Conservation (phyloP, 1,140 invertebrate species). For the Laupala kohalensis region DNA sequence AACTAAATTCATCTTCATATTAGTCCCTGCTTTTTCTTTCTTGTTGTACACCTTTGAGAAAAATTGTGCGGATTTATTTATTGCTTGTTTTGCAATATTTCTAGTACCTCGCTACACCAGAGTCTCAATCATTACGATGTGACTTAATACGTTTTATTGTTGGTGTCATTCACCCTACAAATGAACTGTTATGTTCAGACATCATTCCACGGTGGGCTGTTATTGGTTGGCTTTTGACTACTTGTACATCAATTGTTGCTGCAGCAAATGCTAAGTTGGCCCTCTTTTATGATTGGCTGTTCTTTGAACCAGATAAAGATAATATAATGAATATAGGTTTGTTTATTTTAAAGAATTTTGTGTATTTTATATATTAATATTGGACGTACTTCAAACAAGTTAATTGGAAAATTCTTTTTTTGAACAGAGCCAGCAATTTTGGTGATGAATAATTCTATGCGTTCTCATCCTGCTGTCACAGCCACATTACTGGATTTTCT, state of each 20-base stretch:
- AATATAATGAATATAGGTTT: slow-evolving; percentile 95
- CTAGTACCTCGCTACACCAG: slow-evolving; percentile 91
- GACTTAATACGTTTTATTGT: slow-evolving; percentile 97
- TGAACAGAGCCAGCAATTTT: slow-evolving; percentile 86
- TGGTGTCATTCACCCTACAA: slow-evolving; percentile 93
- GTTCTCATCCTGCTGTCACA: slow-evolving; percentile 88
- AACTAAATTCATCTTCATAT: not conserved
- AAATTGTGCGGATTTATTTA: too few species aligned
- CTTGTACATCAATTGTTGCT: slow-evolving; percentile 86
- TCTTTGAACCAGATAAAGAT: slow-evolving; percentile 89
- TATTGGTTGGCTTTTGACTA: slow-evolving; percentile 93
- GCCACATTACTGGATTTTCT: slow-evolving; percentile 90
- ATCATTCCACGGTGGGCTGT: slow-evolving; percentile 97
- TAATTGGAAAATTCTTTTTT: not conserved
- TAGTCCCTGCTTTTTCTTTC: not conserved
- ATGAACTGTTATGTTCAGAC: slow-evolving; percentile 93
- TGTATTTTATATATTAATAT: not conserved
- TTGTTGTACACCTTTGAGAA: not conserved
- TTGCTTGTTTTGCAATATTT: slow-evolving; percentile 16
- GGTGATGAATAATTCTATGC: slow-evolving; percentile 95
- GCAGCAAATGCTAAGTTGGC: slow-evolving; percentile 91
- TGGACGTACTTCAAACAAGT: not conserved
- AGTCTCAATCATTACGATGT: slow-evolving; percentile 86
- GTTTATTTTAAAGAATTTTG: too few species aligned
- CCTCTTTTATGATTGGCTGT: slow-evolving; percentile 95